Conservation (phyloP, 2,888 invertebrate genomes). For the Amiota communis region DNA sequence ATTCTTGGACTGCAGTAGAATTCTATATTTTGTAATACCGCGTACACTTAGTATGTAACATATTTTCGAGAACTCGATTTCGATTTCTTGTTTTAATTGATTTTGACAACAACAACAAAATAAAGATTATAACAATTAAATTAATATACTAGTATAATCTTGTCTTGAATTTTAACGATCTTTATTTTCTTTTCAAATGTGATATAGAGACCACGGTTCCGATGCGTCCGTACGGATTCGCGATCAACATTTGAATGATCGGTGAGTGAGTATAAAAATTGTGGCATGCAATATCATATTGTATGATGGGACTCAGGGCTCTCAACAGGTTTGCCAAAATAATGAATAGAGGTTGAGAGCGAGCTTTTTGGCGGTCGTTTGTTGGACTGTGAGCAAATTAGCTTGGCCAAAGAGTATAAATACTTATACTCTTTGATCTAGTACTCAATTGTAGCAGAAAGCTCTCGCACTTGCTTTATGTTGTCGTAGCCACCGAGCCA, state of each 20-base stretch:
- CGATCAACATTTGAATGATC: constrained; percentile 54
- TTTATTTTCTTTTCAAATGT: neutral
- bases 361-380: neutral
- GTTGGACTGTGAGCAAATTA: constrained; percentile 28
- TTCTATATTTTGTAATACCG: constrained; percentile 2
- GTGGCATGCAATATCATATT: constrained; percentile 1
- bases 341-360: neutral
- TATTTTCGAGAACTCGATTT: too few species aligned
- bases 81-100: constrained; percentile 45
- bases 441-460: neutral
- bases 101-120: constrained; percentile 25
- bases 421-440: too few species aligned
- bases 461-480: constrained; percentile 27
- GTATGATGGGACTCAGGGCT: neutral
- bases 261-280: constrained; percentile 52
- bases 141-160: too few species aligned
- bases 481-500: too few species aligned
- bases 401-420: too few species aligned
- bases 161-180: too few species aligned
- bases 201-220: constrained; percentile 11
- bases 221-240: constrained; percentile 49
- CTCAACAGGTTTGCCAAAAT: constrained; percentile 4
- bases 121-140: constrained; percentile 20
- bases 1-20: constrained; percentile 14
- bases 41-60: constrained; percentile 33